Percentiles rank a stretch among this genome's conserved stretches.
These are phyloP conservation scores for Anisognathus igniventris DNA, from an alignment of 2,797 vertebrate genomes.

Conservation along the genomic window DNA sequence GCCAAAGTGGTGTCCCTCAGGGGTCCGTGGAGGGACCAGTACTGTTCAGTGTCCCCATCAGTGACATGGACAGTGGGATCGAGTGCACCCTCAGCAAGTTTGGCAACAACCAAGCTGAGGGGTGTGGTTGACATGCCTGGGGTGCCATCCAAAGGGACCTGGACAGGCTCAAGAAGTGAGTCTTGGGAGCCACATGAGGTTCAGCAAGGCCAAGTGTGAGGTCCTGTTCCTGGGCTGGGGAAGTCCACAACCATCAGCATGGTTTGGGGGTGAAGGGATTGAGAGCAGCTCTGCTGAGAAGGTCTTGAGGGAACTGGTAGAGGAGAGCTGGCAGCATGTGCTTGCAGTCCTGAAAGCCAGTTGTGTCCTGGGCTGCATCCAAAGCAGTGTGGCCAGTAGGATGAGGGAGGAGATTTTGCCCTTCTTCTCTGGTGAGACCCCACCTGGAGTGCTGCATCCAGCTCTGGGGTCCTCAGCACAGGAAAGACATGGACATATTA, in stretches of 20 bases:
- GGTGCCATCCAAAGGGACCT: not conserved
- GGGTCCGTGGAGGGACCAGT: rapidly evolving
- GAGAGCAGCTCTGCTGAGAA: not conserved
- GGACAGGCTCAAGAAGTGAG: not conserved
- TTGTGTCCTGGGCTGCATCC: not conserved
- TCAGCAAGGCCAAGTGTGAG: not conserved
- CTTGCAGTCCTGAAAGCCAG: not conserved
- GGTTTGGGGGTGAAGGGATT: not conserved
- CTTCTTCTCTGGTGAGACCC: not conserved
- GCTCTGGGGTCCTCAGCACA: not conserved
- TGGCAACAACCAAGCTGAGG: not conserved
- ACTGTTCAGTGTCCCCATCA: not conserved
- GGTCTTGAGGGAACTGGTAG: not conserved
- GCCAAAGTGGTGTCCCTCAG: not conserved
- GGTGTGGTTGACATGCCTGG: not conserved
- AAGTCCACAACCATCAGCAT: not conserved
- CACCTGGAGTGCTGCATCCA: not conserved
- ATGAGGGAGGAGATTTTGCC: not conserved
- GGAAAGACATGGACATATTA: not conserved
- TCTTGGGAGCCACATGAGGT: not conserved
- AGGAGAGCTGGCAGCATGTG: not conserved
- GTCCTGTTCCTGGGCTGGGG: not conserved
- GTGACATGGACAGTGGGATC: rapidly evolving
- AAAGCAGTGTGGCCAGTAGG: not conserved
- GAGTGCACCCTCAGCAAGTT: not conserved